phyloP scores from a whole-genome alignment of 1,140 invertebrate genomes.

The Pygmarrhopalites habei region DNA sequence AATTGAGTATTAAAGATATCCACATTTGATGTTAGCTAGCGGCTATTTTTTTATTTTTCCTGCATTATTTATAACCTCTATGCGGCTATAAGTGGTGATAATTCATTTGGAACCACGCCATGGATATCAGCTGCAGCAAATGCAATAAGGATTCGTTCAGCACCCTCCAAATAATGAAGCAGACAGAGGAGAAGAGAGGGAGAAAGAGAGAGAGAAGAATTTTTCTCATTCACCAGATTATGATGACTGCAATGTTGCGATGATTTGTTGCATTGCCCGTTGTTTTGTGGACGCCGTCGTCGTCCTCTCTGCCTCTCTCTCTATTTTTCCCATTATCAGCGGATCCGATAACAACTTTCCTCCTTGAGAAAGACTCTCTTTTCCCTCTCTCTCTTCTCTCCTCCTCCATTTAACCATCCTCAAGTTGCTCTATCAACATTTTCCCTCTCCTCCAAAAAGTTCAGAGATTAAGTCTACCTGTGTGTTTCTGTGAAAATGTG shows the following conservation, averaged over 20 bases:
- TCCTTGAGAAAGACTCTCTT: not conserved
- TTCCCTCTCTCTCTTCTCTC: not conserved
- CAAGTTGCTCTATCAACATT: no score
- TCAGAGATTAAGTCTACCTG: no score
- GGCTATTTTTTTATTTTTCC: slow-evolving; percentile 23
- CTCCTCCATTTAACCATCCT: not conserved
- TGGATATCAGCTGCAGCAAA: slow-evolving; percentile 5
- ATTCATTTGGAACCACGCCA: slow-evolving; percentile 30
- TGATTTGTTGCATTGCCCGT: slow-evolving; percentile 7
- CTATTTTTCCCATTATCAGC: not conserved
- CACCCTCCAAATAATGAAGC: slow-evolving; percentile 1
- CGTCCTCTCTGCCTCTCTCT: no score
- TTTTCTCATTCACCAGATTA: slow-evolving; percentile 3
- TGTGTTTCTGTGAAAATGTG: no score
- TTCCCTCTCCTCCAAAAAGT: no score
- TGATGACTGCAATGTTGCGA: slow-evolving; percentile 5
- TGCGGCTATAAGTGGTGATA: slow-evolving; percentile 22
- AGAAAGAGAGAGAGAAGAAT: no score
- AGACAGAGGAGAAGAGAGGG: no score
- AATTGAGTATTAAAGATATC: slow-evolving; percentile 15
- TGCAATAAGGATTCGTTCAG: not conserved
- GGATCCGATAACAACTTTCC: not conserved
- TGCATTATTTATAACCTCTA: slow-evolving; percentile 26
- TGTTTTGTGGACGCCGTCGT: not conserved
- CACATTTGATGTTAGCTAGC: slow-evolving; percentile 14